These are phyloP conservation scores for Tetragonisca angustula DNA, from an alignment of 2,888 invertebrate species.

Conservation along the genomic window DNA sequence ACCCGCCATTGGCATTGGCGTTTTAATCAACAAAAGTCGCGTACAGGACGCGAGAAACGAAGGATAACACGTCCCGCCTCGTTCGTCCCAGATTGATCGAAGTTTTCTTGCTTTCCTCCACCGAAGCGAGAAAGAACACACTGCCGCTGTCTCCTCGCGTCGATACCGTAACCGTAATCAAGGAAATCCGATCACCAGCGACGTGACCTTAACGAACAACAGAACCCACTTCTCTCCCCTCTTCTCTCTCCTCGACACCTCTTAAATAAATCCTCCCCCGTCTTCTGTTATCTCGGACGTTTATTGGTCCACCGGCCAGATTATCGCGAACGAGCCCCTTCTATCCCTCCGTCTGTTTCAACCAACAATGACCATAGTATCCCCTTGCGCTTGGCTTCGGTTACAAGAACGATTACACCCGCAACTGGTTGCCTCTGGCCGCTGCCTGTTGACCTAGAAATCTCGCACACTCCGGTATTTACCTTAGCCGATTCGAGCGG, in stretches of 20 bases:
- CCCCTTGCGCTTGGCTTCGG: not conserved
- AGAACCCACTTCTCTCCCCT: constrained; percentile 14
- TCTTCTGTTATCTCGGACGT: not conserved
- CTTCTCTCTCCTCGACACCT: not conserved
- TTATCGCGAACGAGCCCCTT: constrained; percentile 22
- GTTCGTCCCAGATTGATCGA: constrained; percentile 49
- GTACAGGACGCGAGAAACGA: constrained; percentile 33
- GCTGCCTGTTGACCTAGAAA: constrained; percentile 25
- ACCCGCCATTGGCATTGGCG: constrained; percentile 29
- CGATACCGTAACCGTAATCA: constrained; percentile 34
- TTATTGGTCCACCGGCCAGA: constrained; percentile 1
- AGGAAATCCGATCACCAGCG: constrained; percentile 37
- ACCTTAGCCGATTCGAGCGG: constrained; percentile 19
- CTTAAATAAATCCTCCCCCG: constrained; percentile 21
- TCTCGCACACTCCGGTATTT: constrained; percentile 32
- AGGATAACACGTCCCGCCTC: constrained; percentile 41
- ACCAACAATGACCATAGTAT: not conserved
- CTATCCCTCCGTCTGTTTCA: constrained; percentile 17
- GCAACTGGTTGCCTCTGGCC: constrained; percentile 62
- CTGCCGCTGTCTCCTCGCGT: constrained; percentile 12
- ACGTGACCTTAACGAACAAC: constrained; percentile 30
- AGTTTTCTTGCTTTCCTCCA: constrained; percentile 36
- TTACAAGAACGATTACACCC: constrained; percentile 30
- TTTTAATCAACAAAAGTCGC: constrained; percentile 55
- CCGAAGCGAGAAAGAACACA: constrained; percentile 11